These are phyloP conservation scores for Mimachlamys varia DNA, from an alignment of 2,888 invertebrate species.

Conservation along the genomic window DNA sequence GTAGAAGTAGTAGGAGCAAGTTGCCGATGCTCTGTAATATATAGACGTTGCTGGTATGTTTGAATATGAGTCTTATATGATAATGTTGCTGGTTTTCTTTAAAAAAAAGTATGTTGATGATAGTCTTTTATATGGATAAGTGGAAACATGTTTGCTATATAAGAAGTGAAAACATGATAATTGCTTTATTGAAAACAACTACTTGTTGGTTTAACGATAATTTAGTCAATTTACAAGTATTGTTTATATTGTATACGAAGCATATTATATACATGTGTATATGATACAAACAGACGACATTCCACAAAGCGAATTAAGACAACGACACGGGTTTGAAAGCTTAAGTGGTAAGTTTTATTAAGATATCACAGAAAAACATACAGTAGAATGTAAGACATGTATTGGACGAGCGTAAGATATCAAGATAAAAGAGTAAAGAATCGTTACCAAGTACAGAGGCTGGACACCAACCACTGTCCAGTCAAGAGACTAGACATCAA, in stretches of 20 bases:
- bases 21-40: too few relatives aligned
- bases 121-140: too few relatives aligned
- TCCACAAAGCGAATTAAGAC: neutral
- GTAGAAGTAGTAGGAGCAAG: too few relatives aligned
- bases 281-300: neutral
- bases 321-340: neutral
- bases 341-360: constrained; percentile 3
- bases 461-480: neutral
- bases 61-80: too few relatives aligned
- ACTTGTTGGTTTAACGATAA: neutral
- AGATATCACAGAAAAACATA: constrained; percentile 29
- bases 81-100: too few relatives aligned
- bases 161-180: too few relatives aligned
- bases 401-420: constrained; percentile 23
- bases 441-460: neutral
- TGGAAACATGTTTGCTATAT: too few relatives aligned
- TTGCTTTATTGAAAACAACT: too few relatives aligned
- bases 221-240: neutral
- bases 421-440: neutral
- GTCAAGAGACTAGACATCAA: neutral
- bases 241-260: neutral
- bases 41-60: too few relatives aligned
- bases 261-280: too few relatives aligned
- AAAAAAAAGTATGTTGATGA: too few relatives aligned
- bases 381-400: constrained; percentile 8